These are phyloP conservation scores for Romanomermis culicivorax DNA, from an alignment of 2,888 invertebrate genomes.

Conservation along the genomic window DNA sequence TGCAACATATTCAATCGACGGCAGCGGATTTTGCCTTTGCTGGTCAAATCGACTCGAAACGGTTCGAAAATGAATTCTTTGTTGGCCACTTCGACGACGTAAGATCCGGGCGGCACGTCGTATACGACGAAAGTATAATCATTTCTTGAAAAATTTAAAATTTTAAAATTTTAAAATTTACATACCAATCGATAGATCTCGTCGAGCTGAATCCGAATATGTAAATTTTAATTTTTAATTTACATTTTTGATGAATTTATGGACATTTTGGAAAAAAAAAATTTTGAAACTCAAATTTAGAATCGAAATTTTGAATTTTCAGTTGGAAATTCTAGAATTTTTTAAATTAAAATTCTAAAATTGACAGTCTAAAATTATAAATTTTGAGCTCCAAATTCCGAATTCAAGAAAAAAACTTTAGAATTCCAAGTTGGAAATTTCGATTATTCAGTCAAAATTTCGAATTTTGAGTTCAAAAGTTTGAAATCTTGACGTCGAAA, in stretches of 20 bases:
- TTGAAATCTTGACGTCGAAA: no score
- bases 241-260: neutral
- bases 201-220: neutral
- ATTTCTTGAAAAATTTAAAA: constrained; percentile 38
- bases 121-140: constrained; percentile 75
- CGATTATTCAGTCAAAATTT: no score
- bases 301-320: no score
- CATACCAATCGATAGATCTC: no score
- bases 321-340: no score
- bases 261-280: neutral
- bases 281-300: no score
- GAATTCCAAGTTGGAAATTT: no score
- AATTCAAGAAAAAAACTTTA: no score
- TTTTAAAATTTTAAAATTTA: neutral
- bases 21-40: constrained; percentile 84
- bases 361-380: no score
- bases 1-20: constrained; percentile 81
- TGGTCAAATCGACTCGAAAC: constrained; percentile 82
- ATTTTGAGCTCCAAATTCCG: no score
- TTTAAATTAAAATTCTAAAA: no score
- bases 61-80: constrained; percentile 81
- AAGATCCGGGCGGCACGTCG: constrained; percentile 72
- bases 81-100: constrained; percentile 71
- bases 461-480: no score
- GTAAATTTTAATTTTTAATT: neutral